Percentiles rank a stretch among this genome's conserved stretches.
phyloP scores from a whole-genome alignment of 1,140 invertebrate genomes.

The Caenorhabditis remanei region DNA sequence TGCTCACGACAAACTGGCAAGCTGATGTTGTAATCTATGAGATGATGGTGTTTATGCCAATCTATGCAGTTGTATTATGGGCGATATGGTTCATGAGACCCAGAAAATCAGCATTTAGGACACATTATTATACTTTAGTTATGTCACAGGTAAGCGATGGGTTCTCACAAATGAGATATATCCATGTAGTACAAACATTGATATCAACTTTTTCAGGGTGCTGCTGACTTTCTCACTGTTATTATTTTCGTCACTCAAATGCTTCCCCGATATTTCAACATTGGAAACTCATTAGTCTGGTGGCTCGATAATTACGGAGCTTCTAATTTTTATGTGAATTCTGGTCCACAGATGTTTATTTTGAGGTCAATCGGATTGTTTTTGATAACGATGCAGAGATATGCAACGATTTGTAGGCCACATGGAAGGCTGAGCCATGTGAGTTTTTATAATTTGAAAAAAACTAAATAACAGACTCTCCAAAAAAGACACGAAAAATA shows the following conservation, averaged over 20 bases:
- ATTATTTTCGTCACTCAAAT: constrained; percentile 14
- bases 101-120: background rate
- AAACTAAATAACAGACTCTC: no score
- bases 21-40: constrained; percentile 20
- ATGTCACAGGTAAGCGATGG: background rate
- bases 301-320: background rate
- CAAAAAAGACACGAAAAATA: background rate
- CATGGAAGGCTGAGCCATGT: constrained; percentile 16
- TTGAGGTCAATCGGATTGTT: constrained; percentile 5
- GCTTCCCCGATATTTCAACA: constrained; percentile 2
- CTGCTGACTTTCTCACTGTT: constrained; percentile 1
- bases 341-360: constrained; percentile 13
- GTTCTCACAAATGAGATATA: background rate
- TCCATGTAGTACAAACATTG: background rate
- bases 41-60: background rate
- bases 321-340: constrained; percentile 17
- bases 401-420: background rate
- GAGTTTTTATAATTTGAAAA: background rate
- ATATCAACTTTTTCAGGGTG: background rate
- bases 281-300: constrained; percentile 12
- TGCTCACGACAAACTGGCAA: constrained; percentile 27
- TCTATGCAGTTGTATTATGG: background rate
- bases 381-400: constrained; percentile 22
- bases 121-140: constrained; percentile 36
- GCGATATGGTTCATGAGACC: constrained; percentile 16